A percentile compares a stretch with the other conserved stretches of the same genome.
Evolutionary conservation across 2,797 vertebrate species (phyloP).

Genomic region (Momotus momota): DNA sequence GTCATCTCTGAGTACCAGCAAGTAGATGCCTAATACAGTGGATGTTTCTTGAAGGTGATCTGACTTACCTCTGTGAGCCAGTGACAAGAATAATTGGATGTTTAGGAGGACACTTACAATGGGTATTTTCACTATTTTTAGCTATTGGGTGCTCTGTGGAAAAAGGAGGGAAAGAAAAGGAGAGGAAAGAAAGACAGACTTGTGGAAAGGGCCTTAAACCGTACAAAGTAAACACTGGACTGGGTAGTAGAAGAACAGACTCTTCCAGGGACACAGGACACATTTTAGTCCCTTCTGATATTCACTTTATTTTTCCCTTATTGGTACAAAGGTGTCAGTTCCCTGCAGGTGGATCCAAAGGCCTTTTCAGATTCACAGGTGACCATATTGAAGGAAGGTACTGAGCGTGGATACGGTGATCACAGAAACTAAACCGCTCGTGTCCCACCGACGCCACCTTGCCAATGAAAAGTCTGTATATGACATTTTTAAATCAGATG

Average conservation of each 20-base stretch:
- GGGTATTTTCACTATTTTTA: neutral
- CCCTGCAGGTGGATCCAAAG: neutral
- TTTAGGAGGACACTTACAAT: neutral
- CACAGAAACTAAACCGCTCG: neutral
- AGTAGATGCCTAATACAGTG: neutral
- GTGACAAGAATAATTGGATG: neutral
- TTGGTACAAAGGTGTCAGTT: neutral
- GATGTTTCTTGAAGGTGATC: neutral
- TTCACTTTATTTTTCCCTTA: neutral
- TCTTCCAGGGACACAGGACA: neutral
- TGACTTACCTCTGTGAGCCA: neutral
- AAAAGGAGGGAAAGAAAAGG: neutral
- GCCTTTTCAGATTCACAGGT: neutral
- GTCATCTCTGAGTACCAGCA: neutral
- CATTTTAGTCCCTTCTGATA: neutral
- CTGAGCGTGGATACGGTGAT: neutral
- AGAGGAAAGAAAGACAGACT: neutral
- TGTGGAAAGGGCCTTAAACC: neutral
- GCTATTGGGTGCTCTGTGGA: neutral
- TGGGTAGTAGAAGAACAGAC: neutral
- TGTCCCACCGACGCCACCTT: neutral
- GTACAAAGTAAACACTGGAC: neutral
- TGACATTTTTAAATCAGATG: neutral
- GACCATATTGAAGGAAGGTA: neutral
- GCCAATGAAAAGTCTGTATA: constrained; percentile 24